phyloP scores from a whole-genome alignment of 1,140 invertebrate genomes.

The Drosophila murphyi region DNA sequence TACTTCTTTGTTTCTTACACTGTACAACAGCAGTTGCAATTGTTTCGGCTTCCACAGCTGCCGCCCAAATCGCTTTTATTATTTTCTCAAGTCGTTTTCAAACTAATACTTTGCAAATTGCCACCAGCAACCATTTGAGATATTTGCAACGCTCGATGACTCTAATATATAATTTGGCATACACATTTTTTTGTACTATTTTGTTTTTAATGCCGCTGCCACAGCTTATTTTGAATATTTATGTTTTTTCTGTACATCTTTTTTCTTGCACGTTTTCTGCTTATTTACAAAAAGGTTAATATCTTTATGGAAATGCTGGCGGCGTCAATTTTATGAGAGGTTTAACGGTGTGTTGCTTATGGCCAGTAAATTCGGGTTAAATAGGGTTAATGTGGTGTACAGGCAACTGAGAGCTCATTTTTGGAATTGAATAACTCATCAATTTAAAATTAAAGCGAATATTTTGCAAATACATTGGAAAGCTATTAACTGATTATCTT shows the following conservation, averaged over 20 bases:
- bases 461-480: no score
- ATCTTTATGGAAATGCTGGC: conserved; percentile 54
- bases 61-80: conserved; percentile 28
- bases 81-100: conserved; percentile 42
- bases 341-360: conserved; percentile 27
- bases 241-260: background rate
- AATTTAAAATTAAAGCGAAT: background rate
- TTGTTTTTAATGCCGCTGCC: conserved; percentile 1
- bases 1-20: background rate
- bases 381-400: conserved; percentile 63
- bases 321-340: conserved; percentile 37
- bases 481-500: no score
- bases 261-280: conserved; percentile 15
- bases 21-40: background rate
- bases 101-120: conserved; percentile 50
- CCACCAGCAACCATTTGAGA: conserved; percentile 59
- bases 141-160: conserved; percentile 45
- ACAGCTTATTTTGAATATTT: conserved; percentile 13
- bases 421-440: background rate
- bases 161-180: conserved; percentile 61
- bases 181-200: conserved; percentile 26
- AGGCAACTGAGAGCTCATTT: conserved; percentile 6
- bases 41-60: background rate
- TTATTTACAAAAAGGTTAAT: conserved; percentile 71
- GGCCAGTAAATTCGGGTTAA: conserved; percentile 55